phyloP scores from a whole-genome alignment of 37 sponge, comb jelly and placozoan genomes.

The Ephydatia muelleri region DNA sequence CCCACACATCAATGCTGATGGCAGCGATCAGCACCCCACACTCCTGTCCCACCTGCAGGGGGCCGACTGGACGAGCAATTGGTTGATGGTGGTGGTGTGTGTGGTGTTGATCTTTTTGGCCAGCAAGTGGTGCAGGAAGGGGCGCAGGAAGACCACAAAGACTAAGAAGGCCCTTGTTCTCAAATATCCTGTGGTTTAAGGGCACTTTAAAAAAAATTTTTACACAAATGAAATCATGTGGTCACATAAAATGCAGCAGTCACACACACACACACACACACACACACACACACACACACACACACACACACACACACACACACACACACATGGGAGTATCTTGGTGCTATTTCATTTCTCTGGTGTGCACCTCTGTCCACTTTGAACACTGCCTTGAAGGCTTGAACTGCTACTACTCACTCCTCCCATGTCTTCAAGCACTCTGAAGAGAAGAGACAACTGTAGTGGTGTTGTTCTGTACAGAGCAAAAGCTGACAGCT shows the following conservation, averaged over 20 bases:
- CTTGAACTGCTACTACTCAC: background rate
- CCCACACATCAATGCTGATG: background rate
- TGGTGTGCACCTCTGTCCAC: background rate
- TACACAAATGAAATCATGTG: background rate
- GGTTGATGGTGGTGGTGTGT: slow-evolving; percentile 17
- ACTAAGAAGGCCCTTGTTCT: background rate
- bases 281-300: background rate
- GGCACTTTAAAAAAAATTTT: background rate
- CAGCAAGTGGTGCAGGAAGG: slow-evolving; percentile 3
- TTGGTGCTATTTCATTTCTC: background rate
- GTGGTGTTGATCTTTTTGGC: slow-evolving; percentile 7
- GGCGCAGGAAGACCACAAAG: slow-evolving; percentile 11
- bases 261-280: background rate
- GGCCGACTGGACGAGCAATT: slow-evolving; percentile 27
- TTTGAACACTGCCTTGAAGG: background rate
- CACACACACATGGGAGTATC: too few species aligned
- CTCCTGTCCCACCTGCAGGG: background rate
- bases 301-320: background rate
- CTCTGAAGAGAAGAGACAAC: background rate
- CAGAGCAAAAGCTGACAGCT: background rate
- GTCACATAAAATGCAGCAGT: background rate
- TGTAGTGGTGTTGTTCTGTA: background rate
- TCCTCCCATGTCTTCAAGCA: background rate
- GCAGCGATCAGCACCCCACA: background rate
- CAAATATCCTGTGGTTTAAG: background rate